Evolutionary conservation across 2,797 vertebrate species (phyloP).

Genomic region (Myripristis jacobus): DNA sequence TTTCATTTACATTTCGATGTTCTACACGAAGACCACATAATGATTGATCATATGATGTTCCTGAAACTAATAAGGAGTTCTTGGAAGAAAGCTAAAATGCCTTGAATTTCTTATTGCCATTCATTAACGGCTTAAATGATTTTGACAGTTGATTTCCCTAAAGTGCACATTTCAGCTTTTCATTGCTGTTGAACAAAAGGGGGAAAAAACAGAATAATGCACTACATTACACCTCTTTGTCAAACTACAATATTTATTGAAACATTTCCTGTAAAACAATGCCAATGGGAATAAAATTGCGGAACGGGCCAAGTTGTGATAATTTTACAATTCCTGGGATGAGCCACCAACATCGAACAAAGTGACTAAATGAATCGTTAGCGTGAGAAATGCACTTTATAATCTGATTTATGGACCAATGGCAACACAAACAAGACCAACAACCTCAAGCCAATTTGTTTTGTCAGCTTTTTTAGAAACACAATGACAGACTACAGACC

Average conservation of each 20-base stretch:
- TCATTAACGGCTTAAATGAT: background rate
- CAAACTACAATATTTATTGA: no score
- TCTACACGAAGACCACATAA: no score
- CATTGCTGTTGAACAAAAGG: constrained; percentile 20
- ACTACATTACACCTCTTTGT: background rate
- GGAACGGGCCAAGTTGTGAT: constrained; percentile 17
- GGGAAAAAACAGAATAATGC: constrained; percentile 14
- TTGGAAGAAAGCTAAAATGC: no score
- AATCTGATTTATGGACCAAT: constrained; percentile 63
- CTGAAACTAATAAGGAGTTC: no score
- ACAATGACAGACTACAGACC: constrained; percentile 66
- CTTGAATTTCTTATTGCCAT: constrained; percentile 9
- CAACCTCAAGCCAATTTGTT: constrained; percentile 46
- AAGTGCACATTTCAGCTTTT: background rate
- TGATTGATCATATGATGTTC: no score
- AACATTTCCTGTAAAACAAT: background rate
- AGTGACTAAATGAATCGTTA: constrained; percentile 15
- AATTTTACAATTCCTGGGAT: constrained; percentile 29
- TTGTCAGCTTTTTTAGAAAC: constrained; percentile 56
- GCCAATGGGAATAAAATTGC: constrained; percentile 8
- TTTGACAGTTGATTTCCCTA: background rate
- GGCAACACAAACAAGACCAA: constrained; percentile 63
- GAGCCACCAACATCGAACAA: constrained; percentile 30
- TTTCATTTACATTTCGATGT: constrained; percentile 22
- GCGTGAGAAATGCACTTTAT: constrained; percentile 46